These are phyloP conservation scores for Boulengeromyrus knoepffleri DNA, from an alignment of 2,113 vertebrate genomes.

Conservation along the genomic window DNA sequence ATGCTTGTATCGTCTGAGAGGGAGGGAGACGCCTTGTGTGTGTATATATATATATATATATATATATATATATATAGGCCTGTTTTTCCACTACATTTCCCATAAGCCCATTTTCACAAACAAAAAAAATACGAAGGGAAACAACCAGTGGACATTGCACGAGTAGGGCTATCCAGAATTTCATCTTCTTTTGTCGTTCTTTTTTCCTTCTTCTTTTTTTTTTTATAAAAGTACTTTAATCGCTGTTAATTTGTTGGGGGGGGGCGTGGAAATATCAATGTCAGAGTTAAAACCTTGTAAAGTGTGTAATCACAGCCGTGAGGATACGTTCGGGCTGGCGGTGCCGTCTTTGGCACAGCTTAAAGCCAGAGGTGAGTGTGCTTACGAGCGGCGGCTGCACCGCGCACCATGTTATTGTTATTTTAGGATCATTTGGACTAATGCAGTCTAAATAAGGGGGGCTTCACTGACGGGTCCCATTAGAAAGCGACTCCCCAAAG, in stretches of 20 bases:
- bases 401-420: neutral
- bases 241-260: neutral
- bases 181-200: neutral
- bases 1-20: no score
- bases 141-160: neutral
- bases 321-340: conserved; percentile 48
- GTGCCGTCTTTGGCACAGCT: conserved; percentile 52
- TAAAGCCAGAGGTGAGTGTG: conserved; percentile 53
- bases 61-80: no score
- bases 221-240: neutral
- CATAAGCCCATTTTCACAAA: conserved; percentile 15
- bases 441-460: neutral
- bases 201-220: neutral
- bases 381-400: neutral
- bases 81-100: conserved; percentile 32
- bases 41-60: neutral
- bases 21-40: neutral
- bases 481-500: neutral
- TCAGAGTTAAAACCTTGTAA: conserved; percentile 52
- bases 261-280: conserved; percentile 34
- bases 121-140: neutral
- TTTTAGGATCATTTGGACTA: neutral
- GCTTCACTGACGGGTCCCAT: neutral
- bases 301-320: conserved; percentile 55
- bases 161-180: neutral